Base-by-base conservation (phyloP, 2,113 vertebrate genomes). In the Leiothrix lutea region DNA sequence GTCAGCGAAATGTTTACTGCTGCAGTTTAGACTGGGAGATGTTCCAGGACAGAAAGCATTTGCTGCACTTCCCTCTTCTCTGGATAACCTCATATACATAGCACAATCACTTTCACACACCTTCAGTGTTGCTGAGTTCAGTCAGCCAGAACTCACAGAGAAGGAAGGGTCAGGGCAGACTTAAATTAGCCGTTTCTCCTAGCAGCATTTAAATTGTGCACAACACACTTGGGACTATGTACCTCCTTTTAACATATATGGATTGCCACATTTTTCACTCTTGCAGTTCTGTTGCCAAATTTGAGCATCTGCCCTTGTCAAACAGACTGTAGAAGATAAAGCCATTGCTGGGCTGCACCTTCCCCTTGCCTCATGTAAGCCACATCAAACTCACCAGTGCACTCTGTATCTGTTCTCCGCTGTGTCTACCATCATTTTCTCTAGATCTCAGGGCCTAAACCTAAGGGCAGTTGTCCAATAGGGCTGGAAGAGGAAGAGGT, bases 1-100 rank as follows among this genome's bases (percentile, higher is more conserved):
- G 5, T 15, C 17, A 67, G 18, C 2, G 1, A 70, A 38, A 8
- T 2, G 1, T 50, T 48, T 35, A 14, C n/a, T 22, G 16, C 18
- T 69, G 47, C 35, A 29, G 66, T 51, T 70, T 3, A 35, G 48
- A 36, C 26, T 70, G 35, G 50, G 47, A 29, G 3, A 38, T 36
- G 45, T 51, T 20, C 19, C n/a, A 22, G n/a, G 10, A 51, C 14
- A 29, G 19, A 31, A 64, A 22, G 38, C 38, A 64, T 61, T 61
- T 61, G 24, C 36, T 61, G 18, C 18, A 4, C 19, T 50, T 69
- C 45, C 9, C 26, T 70, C 66, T 70, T 29, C 25, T 25, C 25
- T 70, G 35, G 10, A 20, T 23, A 23, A 51, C 47, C 35, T 70
- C 5, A 70, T 51, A 38, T 29, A 38, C 9, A 8, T 20, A 38